Evolutionary conservation across 2,888 invertebrate genomes (phyloP), one percentile per base, ranked within the genome.

Genomic region (Thysanoteuthis rhombus): DNA sequence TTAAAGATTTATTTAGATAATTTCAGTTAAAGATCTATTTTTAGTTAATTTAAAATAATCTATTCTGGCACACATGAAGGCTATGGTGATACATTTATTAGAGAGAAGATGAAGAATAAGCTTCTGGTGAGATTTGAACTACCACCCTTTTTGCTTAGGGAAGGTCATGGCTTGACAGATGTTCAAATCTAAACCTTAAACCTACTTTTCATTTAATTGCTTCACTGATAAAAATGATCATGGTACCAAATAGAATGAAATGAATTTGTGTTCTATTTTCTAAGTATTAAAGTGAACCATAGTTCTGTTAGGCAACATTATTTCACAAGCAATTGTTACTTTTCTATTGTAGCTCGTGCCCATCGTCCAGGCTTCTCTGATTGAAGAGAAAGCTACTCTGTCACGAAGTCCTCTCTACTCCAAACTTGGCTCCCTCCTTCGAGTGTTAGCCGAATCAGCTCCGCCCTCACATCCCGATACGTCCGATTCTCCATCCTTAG

Each of bases 331-430:
- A 1, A 75, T 75, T 75, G 8, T 32, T 58, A 93, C 28, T 92
- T 90, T 75, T 94, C 92, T 93, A 47, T 93, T 95, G 40, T 94
- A 97, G 97, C 94, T 97, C 16, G 58, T 96, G 75, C 95, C 96
- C 38, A 94, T 97, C 25, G 94, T 97, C 22, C 95, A 96, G 93
- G 95, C 96, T 4, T 96, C 96, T 8, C 93, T 97, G 10, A 93
- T 95, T 32, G 96, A 96, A 42, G 93, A 92, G 19, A 95, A 94
- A 36, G 94, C 95, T 32, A 94, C 94, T 19, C 94, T 96, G 39
- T 94, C 95, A n/a, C 95, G 94, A 39, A 95, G 96, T 3, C 95
- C 96, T 0, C 94, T 96, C 16, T 96, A 96, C 93, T 91, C 93
- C 75, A 94, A 94, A 93, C 42, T 96, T 42, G 95, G 95, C 93